A percentile compares a stretch with the other conserved stretches of the same genome.
Evolutionary conservation across 2,797 vertebrate genomes (phyloP).

Genomic region (Sebastes steindachneri): DNA sequence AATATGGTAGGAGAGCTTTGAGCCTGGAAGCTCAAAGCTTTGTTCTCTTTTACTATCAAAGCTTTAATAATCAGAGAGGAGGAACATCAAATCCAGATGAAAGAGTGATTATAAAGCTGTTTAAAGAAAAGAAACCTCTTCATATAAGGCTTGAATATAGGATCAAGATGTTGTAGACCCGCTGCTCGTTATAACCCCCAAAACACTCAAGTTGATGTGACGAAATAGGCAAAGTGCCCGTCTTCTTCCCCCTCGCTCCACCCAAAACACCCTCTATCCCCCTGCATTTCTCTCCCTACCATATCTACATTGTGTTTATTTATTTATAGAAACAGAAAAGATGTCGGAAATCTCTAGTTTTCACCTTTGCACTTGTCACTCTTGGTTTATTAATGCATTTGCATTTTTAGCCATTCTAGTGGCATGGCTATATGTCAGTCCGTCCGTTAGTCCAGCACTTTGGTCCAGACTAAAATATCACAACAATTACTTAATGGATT

Average conservation of each 20-base stretch:
- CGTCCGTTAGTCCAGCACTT: neutral
- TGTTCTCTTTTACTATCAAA: constrained; percentile 3
- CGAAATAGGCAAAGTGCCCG: neutral
- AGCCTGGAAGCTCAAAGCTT: neutral
- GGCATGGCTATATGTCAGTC: neutral
- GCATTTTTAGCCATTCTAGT: neutral
- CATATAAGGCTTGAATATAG: constrained; percentile 1
- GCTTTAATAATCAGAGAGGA: constrained; percentile 27
- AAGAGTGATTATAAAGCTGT: neutral
- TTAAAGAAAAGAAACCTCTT: constrained; percentile 3
- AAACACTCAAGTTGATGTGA: neutral
- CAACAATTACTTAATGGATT: neutral
- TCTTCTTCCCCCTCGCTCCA: neutral
- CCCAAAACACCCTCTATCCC: neutral
- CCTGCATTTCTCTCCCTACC: neutral
- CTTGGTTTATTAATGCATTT: neutral
- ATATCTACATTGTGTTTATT: neutral
- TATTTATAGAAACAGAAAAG: neutral
- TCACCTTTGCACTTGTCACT: neutral
- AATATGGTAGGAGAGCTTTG: neutral
- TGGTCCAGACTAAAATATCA: neutral
- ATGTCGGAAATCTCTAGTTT: neutral
- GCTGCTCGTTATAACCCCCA: neutral
- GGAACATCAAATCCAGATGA: constrained; percentile 43
- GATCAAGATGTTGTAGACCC: constrained; percentile 21